A percentile compares a stretch with the other conserved stretches of the same genome.
Conservation (phyloP, 2,797 vertebrate genomes). For the Pseudochirops cupreus region DNA sequence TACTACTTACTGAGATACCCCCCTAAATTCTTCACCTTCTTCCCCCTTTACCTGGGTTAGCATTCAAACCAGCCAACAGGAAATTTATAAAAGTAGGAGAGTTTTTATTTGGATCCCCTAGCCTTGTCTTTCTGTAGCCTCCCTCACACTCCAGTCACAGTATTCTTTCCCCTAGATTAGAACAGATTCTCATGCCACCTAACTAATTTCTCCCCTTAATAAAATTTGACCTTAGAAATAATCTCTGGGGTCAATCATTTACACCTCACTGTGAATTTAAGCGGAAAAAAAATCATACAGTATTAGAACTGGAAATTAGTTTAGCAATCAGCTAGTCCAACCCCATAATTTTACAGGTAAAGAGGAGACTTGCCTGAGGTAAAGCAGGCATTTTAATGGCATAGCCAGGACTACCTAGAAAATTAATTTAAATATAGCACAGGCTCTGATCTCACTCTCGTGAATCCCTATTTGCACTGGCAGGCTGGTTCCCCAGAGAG, state of each 20-base stretch:
- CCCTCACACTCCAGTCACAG: background rate
- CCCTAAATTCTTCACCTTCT: background rate
- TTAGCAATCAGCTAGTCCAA: background rate
- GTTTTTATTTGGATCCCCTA: constrained; percentile 22
- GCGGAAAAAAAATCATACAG: background rate
- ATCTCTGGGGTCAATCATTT: constrained; percentile 34
- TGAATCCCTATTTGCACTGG: background rate
- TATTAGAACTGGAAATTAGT: background rate
- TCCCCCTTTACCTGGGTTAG: background rate
- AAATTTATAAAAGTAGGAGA: constrained; percentile 32
- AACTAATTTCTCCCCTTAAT: constrained; percentile 37
- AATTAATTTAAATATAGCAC: background rate
- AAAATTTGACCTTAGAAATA: constrained; percentile 56
- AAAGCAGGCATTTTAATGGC: background rate
- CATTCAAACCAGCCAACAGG: background rate
- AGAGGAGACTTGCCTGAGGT: background rate
- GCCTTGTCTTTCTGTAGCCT: constrained; percentile 33
- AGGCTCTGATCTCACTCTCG: background rate
- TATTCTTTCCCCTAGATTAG: constrained; percentile 11
- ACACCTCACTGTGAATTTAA: background rate
- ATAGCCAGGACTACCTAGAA: background rate
- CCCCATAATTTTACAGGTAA: background rate
- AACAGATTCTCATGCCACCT: background rate
- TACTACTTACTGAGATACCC: no score
- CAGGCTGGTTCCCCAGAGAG: background rate